Conservation (phyloP, 35 echinoderm and acorn worm genomes). For the Holothuria glaberrima region DNA sequence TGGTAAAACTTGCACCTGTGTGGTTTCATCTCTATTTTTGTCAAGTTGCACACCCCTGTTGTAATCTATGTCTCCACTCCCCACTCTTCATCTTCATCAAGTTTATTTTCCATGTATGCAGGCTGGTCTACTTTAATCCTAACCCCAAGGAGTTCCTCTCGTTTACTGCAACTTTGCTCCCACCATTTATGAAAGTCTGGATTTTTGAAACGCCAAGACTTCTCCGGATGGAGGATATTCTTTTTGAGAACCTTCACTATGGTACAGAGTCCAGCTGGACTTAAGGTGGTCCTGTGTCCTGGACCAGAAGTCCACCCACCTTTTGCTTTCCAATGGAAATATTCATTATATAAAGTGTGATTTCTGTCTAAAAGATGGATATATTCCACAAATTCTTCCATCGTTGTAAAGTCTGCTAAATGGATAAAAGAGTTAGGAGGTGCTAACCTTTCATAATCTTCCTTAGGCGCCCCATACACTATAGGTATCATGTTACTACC, state of each 20-base stretch:
- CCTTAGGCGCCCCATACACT: constrained; percentile 55
- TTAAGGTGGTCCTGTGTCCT: constrained; percentile 44
- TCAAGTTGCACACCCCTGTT: too few relatives aligned
- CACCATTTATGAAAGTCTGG: constrained; percentile 62
- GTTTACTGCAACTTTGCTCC: constrained; percentile 28
- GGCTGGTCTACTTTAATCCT: constrained; percentile 40
- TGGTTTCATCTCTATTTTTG: too few relatives aligned
- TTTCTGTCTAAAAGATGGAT: constrained; percentile 46
- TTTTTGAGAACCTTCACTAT: constrained; percentile 13
- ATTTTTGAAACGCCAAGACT: constrained; percentile 59
- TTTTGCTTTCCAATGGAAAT: constrained; percentile 48
- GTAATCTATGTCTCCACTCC: neutral
- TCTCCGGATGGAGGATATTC: constrained; percentile 27
- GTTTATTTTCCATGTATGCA: constrained; percentile 33
- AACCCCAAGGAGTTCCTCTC: constrained; percentile 25
- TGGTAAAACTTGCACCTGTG: too few relatives aligned
- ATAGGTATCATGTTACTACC: constrained; percentile 50
- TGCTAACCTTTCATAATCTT: constrained; percentile 55
- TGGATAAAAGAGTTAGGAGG: constrained; percentile 58
- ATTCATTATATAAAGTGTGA: constrained; percentile 49
- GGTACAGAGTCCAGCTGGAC: constrained; percentile 40
- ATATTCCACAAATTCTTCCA: constrained; percentile 66
- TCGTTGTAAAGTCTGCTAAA: constrained; percentile 51
- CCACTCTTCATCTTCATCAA: neutral
- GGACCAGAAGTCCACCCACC: constrained; percentile 20